Conservation (phyloP, 2,113 vertebrate species). For the Camelus dromedarius region DNA sequence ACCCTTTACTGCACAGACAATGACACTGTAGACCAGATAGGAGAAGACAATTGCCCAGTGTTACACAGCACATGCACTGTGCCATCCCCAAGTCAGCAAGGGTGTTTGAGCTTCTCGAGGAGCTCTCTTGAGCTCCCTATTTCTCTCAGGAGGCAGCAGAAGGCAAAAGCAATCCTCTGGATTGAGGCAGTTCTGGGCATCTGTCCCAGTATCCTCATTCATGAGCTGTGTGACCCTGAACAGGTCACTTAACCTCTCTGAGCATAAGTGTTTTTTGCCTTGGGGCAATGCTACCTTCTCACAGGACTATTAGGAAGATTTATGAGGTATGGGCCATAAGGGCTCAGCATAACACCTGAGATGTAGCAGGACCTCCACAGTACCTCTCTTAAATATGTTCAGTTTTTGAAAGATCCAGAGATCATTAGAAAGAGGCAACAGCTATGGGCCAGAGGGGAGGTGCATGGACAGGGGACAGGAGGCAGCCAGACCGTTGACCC, state of each 20-base stretch:
- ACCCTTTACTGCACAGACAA: neutral
- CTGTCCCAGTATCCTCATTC: neutral
- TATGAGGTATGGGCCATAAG: neutral
- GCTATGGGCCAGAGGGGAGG: neutral
- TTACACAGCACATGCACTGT: accelerated
- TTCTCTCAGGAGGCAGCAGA: neutral
- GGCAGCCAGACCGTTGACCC: neutral
- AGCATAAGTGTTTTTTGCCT: neutral
- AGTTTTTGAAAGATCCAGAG: neutral
- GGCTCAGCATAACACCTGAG: neutral
- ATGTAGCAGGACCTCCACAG: neutral
- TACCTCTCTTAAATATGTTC: neutral
- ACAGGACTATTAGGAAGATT: neutral
- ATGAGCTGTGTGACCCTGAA: neutral
- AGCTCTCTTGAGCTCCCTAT: neutral
- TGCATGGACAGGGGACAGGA: neutral
- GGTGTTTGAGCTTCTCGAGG: neutral
- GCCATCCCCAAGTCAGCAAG: neutral
- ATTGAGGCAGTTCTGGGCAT: neutral
- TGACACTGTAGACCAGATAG: neutral
- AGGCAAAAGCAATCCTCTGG: neutral
- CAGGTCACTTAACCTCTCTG: constrained; percentile 18
- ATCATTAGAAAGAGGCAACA: constrained; percentile 51
- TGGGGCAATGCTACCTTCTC: neutral
- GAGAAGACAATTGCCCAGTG: neutral